Percentiles rank a stretch among this genome's conserved stretches.
These are phyloP conservation scores for Sceloporus undulatus DNA, from an alignment of 2,113 vertebrate species.

Conservation along the genomic window DNA sequence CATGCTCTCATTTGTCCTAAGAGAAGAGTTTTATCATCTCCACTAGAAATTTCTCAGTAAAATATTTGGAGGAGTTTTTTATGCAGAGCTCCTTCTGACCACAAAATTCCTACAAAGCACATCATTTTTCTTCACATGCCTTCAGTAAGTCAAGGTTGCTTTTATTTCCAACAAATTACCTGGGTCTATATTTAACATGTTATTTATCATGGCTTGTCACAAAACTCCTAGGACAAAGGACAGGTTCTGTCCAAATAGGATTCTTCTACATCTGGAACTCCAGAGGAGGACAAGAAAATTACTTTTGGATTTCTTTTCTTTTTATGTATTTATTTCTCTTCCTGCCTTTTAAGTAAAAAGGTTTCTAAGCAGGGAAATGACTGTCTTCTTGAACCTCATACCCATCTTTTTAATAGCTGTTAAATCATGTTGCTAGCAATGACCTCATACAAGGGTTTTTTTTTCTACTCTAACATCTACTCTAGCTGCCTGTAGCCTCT, in stretches of 20 bases:
- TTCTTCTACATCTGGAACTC: constrained; percentile 28
- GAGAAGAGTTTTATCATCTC: constrained; percentile 65
- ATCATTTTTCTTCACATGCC: constrained; percentile 40
- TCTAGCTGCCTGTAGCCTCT: background rate
- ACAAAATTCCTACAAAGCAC: constrained; percentile 55
- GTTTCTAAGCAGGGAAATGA: background rate
- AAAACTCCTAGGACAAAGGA: constrained; percentile 54
- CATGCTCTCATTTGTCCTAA: background rate
- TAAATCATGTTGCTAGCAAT: constrained; percentile 8
- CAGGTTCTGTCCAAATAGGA: constrained; percentile 17
- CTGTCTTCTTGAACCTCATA: background rate
- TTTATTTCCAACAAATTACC: constrained; percentile 50
- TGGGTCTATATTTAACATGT: constrained; percentile 50
- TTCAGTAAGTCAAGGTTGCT: constrained; percentile 30
- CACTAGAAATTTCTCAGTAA: constrained; percentile 54
- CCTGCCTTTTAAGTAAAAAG: constrained; percentile 35
- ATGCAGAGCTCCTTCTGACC: constrained; percentile 57
- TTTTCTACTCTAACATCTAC: background rate
- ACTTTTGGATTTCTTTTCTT: constrained; percentile 36
- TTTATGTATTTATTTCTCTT: constrained; percentile 13
- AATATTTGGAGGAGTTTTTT: background rate
- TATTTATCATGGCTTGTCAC: constrained; percentile 52
- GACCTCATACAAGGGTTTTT: background rate
- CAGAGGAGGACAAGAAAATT: constrained; percentile 39
- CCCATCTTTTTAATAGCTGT: background rate